Base-by-base conservation (phyloP, 2,797 vertebrate species). In the Amphiprion clarkii region DNA sequence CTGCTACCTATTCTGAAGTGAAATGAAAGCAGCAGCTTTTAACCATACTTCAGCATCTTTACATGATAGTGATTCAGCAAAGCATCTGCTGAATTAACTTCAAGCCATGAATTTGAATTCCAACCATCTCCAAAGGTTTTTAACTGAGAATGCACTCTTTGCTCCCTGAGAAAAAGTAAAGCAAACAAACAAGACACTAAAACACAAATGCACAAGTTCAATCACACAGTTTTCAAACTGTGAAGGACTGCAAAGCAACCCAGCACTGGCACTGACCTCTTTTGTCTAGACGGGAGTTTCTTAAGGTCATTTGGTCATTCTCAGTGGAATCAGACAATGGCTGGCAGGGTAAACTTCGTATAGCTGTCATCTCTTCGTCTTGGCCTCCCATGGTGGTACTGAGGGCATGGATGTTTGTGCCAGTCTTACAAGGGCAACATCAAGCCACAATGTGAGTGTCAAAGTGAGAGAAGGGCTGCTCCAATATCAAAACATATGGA, bases 311-410 rank as follows among this genome's bases (percentile, higher is more conserved):
- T 65, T 17, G 48, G 71, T 75, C 29, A 16, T 54, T 66, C 86
- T 89, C 80, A 77, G 61, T 68, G 83, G 84, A 87, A 58, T 86
- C 82, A 65, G 68, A 77, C 49, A 25, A 13, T 48, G 78, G 73
- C 68, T 84, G 82, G 70, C 76, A 74, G 83, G 56, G 60, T 76
- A 81, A 85, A 89, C 76, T 87, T 87, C 62, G 72, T 89, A 83
- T 68, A 92, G 87, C 92, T 92, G 92, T 92, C 91, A 93, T 80
- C 66, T 69, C 74, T 71, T 61, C 75, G 69, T 82, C 78, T 84
- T 42, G 33, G 67, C 71, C 64, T 91, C 89, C 89, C 88, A 79
- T 73, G 84, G 83, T 73, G 84, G 75, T 82, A 67, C 71, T 79
- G 84, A 89, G 87, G 85, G 82, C 78, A 78, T 68, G 78, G 71